phyloP scores from a whole-genome alignment of 2,888 invertebrate genomes.

The Protonemura montana region DNA sequence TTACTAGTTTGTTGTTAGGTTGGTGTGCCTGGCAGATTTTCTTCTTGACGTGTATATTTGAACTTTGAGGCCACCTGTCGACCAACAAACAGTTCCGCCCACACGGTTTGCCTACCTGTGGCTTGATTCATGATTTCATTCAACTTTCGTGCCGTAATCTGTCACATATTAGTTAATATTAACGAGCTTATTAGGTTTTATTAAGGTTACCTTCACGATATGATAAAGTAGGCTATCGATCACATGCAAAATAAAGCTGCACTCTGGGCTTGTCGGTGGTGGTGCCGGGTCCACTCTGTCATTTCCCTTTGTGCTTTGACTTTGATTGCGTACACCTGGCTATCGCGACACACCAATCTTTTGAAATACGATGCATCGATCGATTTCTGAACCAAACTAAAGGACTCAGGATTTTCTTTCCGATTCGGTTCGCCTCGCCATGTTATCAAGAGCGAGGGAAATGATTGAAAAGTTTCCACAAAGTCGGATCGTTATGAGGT shows the following conservation, averaged over 20 bases:
- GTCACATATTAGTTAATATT: not conserved
- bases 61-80: conserved; percentile 4
- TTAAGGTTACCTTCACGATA: not conserved
- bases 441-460: not conserved
- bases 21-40: not conserved
- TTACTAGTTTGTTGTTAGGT: not conserved
- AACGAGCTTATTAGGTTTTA: conserved; percentile 12
- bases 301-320: not conserved
- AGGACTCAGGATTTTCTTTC: not conserved
- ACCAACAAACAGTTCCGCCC: not conserved
- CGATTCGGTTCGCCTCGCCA: not conserved
- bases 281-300: not conserved
- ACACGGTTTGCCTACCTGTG: not conserved
- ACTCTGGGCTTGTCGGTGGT: not conserved
- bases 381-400: not conserved
- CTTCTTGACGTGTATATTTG: not conserved
- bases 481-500: not conserved
- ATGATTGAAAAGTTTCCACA: not conserved
- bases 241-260: not conserved
- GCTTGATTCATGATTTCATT: not conserved
- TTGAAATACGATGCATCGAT: not conserved
- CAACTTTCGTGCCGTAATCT: not conserved
- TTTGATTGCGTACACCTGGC: not conserved
- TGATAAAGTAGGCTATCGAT: not conserved
- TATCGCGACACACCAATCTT: not conserved